A percentile compares a stretch with the other conserved stretches of the same genome.
phyloP scores from a whole-genome alignment of 2,888 invertebrate genomes.

The Ormyrus labotus region DNA sequence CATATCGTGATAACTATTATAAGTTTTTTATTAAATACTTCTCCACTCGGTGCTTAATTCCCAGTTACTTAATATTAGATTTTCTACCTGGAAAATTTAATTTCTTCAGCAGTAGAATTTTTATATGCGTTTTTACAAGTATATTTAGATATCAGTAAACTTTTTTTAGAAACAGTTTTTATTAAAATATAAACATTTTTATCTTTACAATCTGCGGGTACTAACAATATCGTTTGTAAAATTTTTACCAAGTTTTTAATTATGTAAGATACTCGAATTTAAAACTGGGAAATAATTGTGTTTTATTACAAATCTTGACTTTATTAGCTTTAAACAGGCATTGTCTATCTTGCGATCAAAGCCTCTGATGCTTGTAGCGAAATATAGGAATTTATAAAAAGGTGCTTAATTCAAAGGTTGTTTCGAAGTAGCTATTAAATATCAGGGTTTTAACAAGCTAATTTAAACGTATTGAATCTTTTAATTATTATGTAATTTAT shows the following conservation, averaged over 20 bases:
- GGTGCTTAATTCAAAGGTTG: conserved; percentile 47
- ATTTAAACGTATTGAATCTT: conserved; percentile 26
- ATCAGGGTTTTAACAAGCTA: conserved; percentile 37
- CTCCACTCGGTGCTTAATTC: too few relatives aligned
- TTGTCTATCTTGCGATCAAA: conserved; percentile 20
- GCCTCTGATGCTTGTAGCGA: conserved; percentile 14
- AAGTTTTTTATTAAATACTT: not conserved
- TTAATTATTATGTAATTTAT: not conserved
- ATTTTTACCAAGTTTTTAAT: conserved; percentile 4
- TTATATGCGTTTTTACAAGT: conserved; percentile 13
- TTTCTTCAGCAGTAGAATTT: conserved; percentile 19
- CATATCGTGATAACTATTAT: conserved; percentile 16
- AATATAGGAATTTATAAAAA: conserved; percentile 34
- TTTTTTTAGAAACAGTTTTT: conserved; percentile 16
- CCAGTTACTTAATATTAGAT: not conserved
- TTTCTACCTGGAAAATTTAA: not conserved
- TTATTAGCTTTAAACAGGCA: conserved; percentile 33
- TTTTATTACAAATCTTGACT: conserved; percentile 18
- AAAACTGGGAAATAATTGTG: too few relatives aligned
- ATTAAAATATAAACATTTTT: conserved; percentile 4
- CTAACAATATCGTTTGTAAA: conserved; percentile 17
- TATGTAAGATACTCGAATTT: too few relatives aligned
- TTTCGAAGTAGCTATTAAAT: conserved; percentile 36
- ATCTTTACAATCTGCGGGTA: conserved; percentile 26
- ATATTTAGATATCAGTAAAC: conserved; percentile 4